Evolutionary conservation across 2,797 vertebrate species (phyloP), one percentile per base, ranked within the genome.

Genomic region (Lindbergichthys nudifrons): DNA sequence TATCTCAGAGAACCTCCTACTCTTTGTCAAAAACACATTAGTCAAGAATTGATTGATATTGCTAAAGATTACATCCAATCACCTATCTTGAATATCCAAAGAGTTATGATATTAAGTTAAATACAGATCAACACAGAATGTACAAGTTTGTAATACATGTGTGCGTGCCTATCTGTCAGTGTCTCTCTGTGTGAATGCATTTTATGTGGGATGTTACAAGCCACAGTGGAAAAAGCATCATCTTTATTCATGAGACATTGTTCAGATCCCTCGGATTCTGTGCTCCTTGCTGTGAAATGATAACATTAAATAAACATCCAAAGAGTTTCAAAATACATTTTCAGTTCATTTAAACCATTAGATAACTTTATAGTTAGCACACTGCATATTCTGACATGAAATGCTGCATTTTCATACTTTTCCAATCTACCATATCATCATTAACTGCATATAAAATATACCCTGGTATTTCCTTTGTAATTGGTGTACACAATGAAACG

Each of bases 161-260:
- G 30, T 13, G 13, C 11, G 12, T 65, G 57, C 11, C 21, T 64
- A 6, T 74, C 19, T 72, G 36, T 71, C 67, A 19, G 26, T 43
- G 15, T 36, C 32, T 70, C 56, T 69, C 26, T 48, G 9, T 54
- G 46, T 57, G 30, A 43, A 30, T 70, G 47, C 46, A 54, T 73
- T 50, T 69, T 54, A 32, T 39, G 79, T 84, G 16, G 72, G 73
- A 76, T 75, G 73, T 61, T 53, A 58, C 10, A 65, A 65, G 19
- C 72, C 68, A 46, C 80, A 74, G 64, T 36, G 56, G 47, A 48
- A 80, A 63, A 68, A 39, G 3, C 32, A 23, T 42, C 11, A 63
- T 83, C 46, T 79, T 81, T 83, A 83, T 83, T 89, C 71, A 77
- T 88, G 58, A 74, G 64, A 70, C 73, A 85, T 79, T 79, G 56